Base-by-base conservation (phyloP, 2,888 invertebrate genomes). In the Cantharis rustica region DNA sequence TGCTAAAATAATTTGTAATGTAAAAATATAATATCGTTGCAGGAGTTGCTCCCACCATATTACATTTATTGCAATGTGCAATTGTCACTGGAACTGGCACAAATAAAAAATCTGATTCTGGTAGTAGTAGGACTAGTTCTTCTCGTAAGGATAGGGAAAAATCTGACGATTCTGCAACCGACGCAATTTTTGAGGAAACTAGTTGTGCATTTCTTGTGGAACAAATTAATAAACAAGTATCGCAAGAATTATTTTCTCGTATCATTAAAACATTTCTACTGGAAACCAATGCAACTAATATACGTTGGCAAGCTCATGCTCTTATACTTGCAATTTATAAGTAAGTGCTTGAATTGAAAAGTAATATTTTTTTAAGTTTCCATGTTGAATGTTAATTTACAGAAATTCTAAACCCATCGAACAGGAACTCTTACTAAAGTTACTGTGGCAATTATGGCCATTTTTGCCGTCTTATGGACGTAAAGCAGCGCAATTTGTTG, bases 401-500 rank as follows among this genome's bases (percentile, higher is more conserved):
- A 93, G 93, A 86, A 96, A 97, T 86, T 96, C 95, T 0, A 91
- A 93, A 13, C 90, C 92, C 72, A 86, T 91, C 0, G 95, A 97
- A 82, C 96, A 97, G 85, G 94, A 95, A 82, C 90, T 91, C 1
- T 87, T 98, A 27, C 90, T 98, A 10, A 95, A 95, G 70, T 89
- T 96, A 27, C 89, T 98, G 84, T 98, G 98, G 98, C 92, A 93
- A 68, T 89, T 98, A 80, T 98, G 98, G 98, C 96, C 96, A 0
- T 90, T 95, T 69, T 89, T 98, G 73, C 96, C 97, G 1, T 93
- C 94, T 74, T 97, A 96, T 86, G 99, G 99, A 0, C 92, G 96
- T 2, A 96, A 98, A 87, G 98, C 98, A 0, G 95, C 97, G 0
- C 98, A 99, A 88, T 98, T 98, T 89, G 98, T 98, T 0, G 99